Percentiles rank a stretch among this genome's conserved stretches.
phyloP scores from a whole-genome alignment of 2,888 invertebrate species.

The Iphiclides podalirius region DNA sequence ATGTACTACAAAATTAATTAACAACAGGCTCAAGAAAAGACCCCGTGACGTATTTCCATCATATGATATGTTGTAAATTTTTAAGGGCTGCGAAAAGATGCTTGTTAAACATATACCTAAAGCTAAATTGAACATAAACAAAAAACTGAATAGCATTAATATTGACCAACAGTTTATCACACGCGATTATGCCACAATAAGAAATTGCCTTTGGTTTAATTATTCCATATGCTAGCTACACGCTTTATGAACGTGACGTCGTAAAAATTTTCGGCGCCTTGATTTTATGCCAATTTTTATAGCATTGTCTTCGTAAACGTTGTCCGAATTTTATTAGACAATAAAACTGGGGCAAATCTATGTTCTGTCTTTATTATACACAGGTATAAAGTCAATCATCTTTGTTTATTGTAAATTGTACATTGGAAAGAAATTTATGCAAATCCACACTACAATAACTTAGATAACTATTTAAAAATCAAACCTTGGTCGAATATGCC shows the following conservation, averaged over 20 bases:
- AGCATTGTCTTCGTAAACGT: constrained; percentile 71
- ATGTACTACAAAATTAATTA: too few relatives aligned
- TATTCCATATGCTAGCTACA: constrained; percentile 42
- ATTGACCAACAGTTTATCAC: background rate
- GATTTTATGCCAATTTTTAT: constrained; percentile 75
- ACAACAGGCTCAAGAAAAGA: too few relatives aligned
- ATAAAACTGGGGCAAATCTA: constrained; percentile 50
- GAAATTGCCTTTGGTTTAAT: constrained; percentile 38
- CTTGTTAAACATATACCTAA: too few relatives aligned
- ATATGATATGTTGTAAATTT: too few relatives aligned
- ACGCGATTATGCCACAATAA: background rate
- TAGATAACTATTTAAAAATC: too few relatives aligned
- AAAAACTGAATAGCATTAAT: background rate
- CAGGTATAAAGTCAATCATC: constrained; percentile 32
- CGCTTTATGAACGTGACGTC: constrained; percentile 58
- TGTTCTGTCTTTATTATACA: constrained; percentile 47
- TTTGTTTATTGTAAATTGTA: too few relatives aligned
- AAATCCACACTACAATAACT: too few relatives aligned
- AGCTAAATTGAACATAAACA: too few relatives aligned
- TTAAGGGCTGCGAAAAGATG: too few relatives aligned
- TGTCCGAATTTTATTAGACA: constrained; percentile 66
- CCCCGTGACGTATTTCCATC: too few relatives aligned
- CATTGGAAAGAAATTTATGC: too few relatives aligned
- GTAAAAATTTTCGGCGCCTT: constrained; percentile 68
- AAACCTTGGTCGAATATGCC: too few relatives aligned